Conservation (phyloP, 2,113 vertebrate species). For the Murina feae region DNA sequence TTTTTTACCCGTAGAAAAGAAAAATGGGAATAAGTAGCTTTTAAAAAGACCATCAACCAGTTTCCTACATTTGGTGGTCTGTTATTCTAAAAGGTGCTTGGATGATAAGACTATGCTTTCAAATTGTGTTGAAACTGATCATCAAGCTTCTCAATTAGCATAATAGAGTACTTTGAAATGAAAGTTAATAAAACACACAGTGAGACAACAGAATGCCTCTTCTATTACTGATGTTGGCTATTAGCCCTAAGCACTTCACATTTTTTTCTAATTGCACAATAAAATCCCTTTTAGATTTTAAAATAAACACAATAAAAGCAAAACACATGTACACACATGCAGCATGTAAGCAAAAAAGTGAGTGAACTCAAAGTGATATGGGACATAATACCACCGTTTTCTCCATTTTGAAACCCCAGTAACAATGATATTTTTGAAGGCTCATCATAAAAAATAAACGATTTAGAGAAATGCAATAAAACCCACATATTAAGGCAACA, state of each 20-base stretch:
- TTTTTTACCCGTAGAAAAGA: not conserved
- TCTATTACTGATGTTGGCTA: not conserved
- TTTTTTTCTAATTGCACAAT: conserved; percentile 23
- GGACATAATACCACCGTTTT: not conserved
- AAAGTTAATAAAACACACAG: not conserved
- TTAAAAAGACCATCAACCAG: not conserved
- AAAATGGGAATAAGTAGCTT: not conserved
- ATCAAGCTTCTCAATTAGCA: conserved; percentile 1
- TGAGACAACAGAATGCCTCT: not conserved
- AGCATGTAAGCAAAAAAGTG: not conserved
- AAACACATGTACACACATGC: not conserved
- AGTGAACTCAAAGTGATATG: not conserved
- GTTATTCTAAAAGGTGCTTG: not conserved
- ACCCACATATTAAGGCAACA: not conserved
- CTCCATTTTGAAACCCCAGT: not conserved
- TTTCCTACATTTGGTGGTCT: not conserved
- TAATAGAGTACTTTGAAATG: not conserved
- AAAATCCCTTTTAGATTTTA: not conserved
- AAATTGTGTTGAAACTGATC: not conserved
- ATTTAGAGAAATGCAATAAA: not conserved
- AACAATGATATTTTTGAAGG: not conserved
- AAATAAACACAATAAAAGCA: conserved; percentile 5
- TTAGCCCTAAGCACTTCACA: not conserved
- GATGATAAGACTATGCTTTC: not conserved
- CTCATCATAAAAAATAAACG: not conserved